Base-by-base conservation (phyloP, 2,888 invertebrate genomes). In the Dichetophora obliterata region DNA sequence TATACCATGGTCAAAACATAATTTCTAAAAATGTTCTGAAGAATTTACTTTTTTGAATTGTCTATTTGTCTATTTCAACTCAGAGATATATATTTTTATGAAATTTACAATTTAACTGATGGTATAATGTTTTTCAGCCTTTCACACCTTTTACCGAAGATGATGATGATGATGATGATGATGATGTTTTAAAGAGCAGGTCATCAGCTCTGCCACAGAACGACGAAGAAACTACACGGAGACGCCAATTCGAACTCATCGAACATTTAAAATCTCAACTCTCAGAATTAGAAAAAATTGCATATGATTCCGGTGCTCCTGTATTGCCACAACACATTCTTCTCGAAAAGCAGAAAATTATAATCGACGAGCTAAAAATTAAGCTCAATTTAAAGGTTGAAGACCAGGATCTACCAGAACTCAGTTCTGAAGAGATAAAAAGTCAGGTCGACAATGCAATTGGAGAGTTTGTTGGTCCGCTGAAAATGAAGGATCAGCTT, bases 401-500 rank as follows among this genome's bases (percentile, higher is more conserved):
- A 85, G 95, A 96, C 85, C 92, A 95, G 68, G 93, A 92, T 82
- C 91, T 92, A 82, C 92, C 92, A 79, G 91, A 92, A 43, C 89
- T 97, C 74, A 94, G 94, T 24, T 92, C 94, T 1, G 96, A 96
- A 76, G 96, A 97, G 86, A 90, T 98, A 57, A 93, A 94, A 83
- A 93, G 93, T 86, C 96, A 97, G 89, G 96, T 98, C 34, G 97
- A 98, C 88, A 93, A 93, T 86, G 97, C 97, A 0, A 93, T 98
- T 73, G 94, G 94, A 79, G 95, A 97, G 90, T 94, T 98, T 85
- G 95, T 98, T 24, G 98, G 97, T 83, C 97, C 97, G 19, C 92
- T 98, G 79, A 95, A 97, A 87, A 97, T 98, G 90, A 98, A 99
- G 89, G 98, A 98, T 85, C 98, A 98, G 89, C 91, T 99, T 22